These are phyloP conservation scores for Cetoscarus ocellatus DNA, from an alignment of 2,797 vertebrate genomes.

Conservation along the genomic window DNA sequence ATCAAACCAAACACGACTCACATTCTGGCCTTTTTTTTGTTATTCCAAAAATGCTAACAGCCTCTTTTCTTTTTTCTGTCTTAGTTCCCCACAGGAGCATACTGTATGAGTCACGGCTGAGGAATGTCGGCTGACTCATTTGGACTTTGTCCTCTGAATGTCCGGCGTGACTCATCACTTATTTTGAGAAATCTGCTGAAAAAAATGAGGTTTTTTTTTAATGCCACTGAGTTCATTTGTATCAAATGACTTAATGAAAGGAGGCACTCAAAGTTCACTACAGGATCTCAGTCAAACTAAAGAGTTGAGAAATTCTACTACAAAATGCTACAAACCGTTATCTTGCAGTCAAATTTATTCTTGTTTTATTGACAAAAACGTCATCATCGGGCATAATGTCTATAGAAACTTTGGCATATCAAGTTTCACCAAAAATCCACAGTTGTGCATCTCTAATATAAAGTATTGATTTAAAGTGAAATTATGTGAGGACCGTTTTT, in stretches of 20 bases:
- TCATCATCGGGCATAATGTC: too few relatives aligned
- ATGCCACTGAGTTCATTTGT: not conserved
- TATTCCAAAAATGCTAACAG: not conserved
- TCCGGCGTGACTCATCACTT: conserved; percentile 30
- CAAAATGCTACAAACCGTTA: not conserved
- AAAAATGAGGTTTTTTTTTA: not conserved
- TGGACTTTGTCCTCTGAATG: conserved; percentile 18
- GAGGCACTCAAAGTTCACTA: not conserved
- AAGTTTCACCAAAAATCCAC: too few relatives aligned
- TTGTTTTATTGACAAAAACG: too few relatives aligned
- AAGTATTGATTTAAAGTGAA: too few relatives aligned
- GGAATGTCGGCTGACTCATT: conserved; percentile 11
- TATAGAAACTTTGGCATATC: too few relatives aligned
- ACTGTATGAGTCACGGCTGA: conserved; percentile 33
- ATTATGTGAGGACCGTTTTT: too few relatives aligned
- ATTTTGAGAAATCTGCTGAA: conserved; percentile 3
- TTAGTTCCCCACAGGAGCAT: conserved; percentile 13
- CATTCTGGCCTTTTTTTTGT: not conserved
- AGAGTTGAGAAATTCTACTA: not conserved
- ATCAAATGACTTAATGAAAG: conserved; percentile 8
- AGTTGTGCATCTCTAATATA: too few relatives aligned
- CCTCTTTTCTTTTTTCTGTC: not conserved
- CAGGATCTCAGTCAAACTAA: not conserved
- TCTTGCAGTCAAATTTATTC: not conserved
- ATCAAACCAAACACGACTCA: not conserved